A percentile compares a stretch with the other conserved stretches of the same genome.
phyloP scores from a whole-genome alignment of 1,140 invertebrate species.

The Diabrotica undecimpunctata region DNA sequence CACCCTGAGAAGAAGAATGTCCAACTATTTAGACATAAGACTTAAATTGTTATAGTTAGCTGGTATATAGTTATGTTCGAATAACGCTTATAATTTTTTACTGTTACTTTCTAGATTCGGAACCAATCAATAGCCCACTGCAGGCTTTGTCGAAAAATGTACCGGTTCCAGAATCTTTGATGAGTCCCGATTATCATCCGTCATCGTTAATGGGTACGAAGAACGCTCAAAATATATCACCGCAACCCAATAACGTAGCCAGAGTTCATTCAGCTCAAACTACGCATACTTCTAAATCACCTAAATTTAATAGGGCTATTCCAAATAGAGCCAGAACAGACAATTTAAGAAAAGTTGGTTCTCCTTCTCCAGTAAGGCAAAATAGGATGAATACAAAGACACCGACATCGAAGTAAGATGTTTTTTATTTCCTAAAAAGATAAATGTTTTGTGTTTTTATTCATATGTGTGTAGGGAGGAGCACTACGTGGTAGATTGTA shows the following conservation, averaged over 20 bases:
- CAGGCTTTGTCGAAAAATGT: constrained; percentile 80
- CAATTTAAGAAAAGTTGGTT: constrained; percentile 18
- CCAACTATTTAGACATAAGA: too few relatives aligned
- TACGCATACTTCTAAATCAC: constrained; percentile 43
- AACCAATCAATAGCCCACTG: constrained; percentile 59
- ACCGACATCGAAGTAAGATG: constrained; percentile 17
- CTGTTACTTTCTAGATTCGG: constrained; percentile 32
- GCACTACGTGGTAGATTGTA: too few relatives aligned
- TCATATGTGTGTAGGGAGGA: too few relatives aligned
- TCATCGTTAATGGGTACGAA: constrained; percentile 27
- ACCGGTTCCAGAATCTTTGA: constrained; percentile 78
- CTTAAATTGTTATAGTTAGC: too few relatives aligned
- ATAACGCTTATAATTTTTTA: too few relatives aligned
- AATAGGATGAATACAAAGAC: constrained; percentile 21
- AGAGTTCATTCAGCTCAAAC: constrained; percentile 21
- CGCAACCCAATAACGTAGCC: background rate
- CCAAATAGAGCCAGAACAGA: background rate
- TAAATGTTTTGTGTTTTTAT: too few relatives aligned
- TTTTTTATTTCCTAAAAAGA: background rate
- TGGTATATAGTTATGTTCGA: too few relatives aligned
- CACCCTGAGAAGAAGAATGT: too few relatives aligned
- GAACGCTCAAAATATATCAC: background rate
- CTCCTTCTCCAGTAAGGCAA: constrained; percentile 31
- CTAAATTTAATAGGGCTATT: constrained; percentile 40
- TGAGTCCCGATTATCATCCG: constrained; percentile 76